Conservation (phyloP, 2,888 invertebrate species). For the Pandemis corylana region DNA sequence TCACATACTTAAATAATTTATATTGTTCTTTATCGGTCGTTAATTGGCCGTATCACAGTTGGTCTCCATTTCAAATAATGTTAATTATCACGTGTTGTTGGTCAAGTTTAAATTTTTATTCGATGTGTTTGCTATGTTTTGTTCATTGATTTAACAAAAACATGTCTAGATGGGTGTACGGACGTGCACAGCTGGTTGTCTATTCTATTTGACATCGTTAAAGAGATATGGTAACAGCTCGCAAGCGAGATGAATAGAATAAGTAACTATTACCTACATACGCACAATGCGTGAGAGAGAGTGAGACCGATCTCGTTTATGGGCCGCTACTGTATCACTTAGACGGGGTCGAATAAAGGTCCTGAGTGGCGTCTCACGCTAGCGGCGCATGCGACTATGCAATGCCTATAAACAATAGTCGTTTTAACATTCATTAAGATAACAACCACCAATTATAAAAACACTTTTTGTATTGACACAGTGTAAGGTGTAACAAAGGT, state of each 20-base stretch:
- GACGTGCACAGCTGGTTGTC: not conserved
- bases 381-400: slow-evolving; percentile 52
- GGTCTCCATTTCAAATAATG: slow-evolving; percentile 14
- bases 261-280: no score
- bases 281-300: not conserved
- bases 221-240: not conserved
- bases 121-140: not conserved
- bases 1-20: slow-evolving; percentile 18
- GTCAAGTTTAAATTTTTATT: not conserved
- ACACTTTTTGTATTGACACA: slow-evolving; percentile 44
- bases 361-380: slow-evolving; percentile 48
- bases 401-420: slow-evolving; percentile 40
- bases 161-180: not conserved
- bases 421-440: slow-evolving; percentile 55
- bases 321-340: not conserved
- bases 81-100: slow-evolving; percentile 14
- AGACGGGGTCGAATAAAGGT: not conserved
- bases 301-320: not conserved
- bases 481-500: not conserved
- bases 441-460: slow-evolving; percentile 58
- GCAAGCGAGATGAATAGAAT: no score
- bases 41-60: slow-evolving; percentile 4
- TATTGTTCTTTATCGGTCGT: slow-evolving; percentile 19
- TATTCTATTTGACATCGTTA: not conserved
- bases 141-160: not conserved